Conservation (phyloP, 2,888 invertebrate genomes). For the Colletes collaris region DNA sequence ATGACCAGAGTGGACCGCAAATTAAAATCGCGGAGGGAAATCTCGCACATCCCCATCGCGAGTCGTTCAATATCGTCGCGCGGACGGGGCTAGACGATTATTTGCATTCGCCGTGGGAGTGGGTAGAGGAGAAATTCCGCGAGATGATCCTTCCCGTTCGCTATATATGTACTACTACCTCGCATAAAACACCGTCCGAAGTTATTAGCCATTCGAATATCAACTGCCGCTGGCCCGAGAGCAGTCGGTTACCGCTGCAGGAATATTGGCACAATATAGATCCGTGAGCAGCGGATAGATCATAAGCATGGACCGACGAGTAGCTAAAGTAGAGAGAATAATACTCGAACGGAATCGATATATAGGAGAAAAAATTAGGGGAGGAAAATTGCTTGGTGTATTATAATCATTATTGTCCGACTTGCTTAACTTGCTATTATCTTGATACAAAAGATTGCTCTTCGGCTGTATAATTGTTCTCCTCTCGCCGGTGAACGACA, state of each 20-base stretch:
- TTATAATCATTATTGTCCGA: constrained; percentile 27
- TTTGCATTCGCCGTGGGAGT: constrained; percentile 31
- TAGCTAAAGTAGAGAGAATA: constrained; percentile 26
- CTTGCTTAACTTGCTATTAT: constrained; percentile 35
- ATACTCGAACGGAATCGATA: constrained; percentile 35
- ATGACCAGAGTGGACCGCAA: constrained; percentile 24
- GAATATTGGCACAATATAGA: constrained; percentile 53
- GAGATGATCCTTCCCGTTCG: constrained; percentile 22
- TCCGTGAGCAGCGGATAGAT: constrained; percentile 29
- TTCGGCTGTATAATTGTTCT: background rate
- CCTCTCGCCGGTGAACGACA: too few relatives aligned
- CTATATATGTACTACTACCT: background rate
- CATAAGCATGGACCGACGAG: constrained; percentile 35
- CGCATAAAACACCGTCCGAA: constrained; percentile 49
- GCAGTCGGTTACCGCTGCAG: constrained; percentile 12
- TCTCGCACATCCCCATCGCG: constrained; percentile 31
- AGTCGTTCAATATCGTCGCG: constrained; percentile 36
- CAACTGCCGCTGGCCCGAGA: constrained; percentile 29
- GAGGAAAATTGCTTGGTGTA: constrained; percentile 22
- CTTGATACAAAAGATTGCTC: constrained; percentile 31
- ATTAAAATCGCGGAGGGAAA: constrained; percentile 65
- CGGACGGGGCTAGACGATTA: constrained; percentile 29
- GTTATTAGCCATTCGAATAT: constrained; percentile 63
- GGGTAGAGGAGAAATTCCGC: constrained; percentile 10
- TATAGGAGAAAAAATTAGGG: background rate